Evolutionary conservation across 2,797 vertebrate genomes (phyloP), one percentile per base, ranked within the genome.

Genomic region (Sparus aurata): DNA sequence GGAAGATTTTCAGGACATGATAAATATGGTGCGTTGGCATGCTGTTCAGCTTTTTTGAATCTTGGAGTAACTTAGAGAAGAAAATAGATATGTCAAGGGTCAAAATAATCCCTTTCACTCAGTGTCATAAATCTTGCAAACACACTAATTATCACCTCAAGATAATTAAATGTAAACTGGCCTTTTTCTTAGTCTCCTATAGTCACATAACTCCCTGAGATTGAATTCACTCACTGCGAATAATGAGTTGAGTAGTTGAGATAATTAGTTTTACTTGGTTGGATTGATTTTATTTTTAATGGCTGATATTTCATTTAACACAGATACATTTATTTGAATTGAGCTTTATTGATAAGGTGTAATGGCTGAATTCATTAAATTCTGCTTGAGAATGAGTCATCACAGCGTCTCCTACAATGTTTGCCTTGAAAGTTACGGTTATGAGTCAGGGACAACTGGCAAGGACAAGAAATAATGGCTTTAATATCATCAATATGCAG

Each of bases 1-100:
- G 70, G 96, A 96, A 77, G 94, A 90, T 9, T 99, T 99, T 93
- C 92, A 96, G 53, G 84, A 93, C 84, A 95, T 97, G 96, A 87
- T 97, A 79, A 84, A 73, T 53, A 93, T 86, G 91, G 98, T 99
- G 86, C 83, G 96, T 84, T 49, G 2, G 2, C 20, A 53, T 63
- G 0, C 25, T 8, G 12, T 64, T 20, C 25, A 23, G 34, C 38
- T 22, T 64, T 57, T 49, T 47, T 68, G 1, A 34, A 17, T 13
- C 0, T 10, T 12, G 5, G 2, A 61, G 45, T 15, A 15, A 12
- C 4, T 45, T 45, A 47, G 12, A 63, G 12, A 54, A 41, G 2
- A 52, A 55, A 66, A 53, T 12, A 61, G 1, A 16, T 12, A 17
- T 52, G 16, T 49, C 30, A 55, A 23, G 17, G 41, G 17, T 61